phyloP scores from a whole-genome alignment of 2,888 invertebrate genomes.

The Meiosimyza decipiens region DNA sequence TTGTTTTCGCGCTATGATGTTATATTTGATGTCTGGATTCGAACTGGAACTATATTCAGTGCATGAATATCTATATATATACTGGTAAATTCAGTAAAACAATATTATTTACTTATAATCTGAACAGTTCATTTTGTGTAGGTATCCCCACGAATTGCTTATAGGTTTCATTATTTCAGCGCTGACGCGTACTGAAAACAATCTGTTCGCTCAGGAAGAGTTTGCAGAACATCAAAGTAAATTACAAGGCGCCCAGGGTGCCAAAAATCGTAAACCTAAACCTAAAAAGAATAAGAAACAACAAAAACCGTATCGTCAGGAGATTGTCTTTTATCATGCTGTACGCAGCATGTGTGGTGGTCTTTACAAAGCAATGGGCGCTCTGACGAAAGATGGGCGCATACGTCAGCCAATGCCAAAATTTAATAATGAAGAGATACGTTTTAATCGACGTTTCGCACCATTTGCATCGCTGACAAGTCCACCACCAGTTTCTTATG shows the following conservation, averaged over 20 bases:
- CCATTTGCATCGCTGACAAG: conserved; percentile 88
- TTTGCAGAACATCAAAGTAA: conserved; percentile 67
- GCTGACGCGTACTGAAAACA: conserved; percentile 86
- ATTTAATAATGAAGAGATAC: conserved; percentile 93
- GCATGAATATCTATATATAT: conserved; percentile 96
- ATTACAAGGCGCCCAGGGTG: conserved; percentile 47
- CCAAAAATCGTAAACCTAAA: conserved; percentile 66
- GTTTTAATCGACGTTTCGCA: conserved; percentile 93
- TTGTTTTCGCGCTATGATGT: conserved; percentile 90
- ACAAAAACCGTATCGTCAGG: conserved; percentile 82
- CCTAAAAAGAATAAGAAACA: conserved; percentile 69
- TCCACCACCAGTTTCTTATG: conserved; percentile 92
- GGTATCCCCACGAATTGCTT: conserved; percentile 93
- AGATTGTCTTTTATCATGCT: conserved; percentile 90
- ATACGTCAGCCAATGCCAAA: conserved; percentile 85
- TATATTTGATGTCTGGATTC: conserved; percentile 92
- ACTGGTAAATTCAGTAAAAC: conserved; percentile 74
- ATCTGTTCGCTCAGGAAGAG: conserved; percentile 81
- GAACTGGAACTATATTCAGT: conserved; percentile 95
- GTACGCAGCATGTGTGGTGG: conserved; percentile 95
- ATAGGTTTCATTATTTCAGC: conserved; percentile 95
- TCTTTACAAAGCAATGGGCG: conserved; percentile 94
- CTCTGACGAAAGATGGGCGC: conserved; percentile 88
- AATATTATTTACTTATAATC: neutral
- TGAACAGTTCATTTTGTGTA: conserved; percentile 55